A percentile compares a stretch with the other conserved stretches of the same genome.
Conservation (phyloP, 2,113 vertebrate species). For the Leptosomus discolor region DNA sequence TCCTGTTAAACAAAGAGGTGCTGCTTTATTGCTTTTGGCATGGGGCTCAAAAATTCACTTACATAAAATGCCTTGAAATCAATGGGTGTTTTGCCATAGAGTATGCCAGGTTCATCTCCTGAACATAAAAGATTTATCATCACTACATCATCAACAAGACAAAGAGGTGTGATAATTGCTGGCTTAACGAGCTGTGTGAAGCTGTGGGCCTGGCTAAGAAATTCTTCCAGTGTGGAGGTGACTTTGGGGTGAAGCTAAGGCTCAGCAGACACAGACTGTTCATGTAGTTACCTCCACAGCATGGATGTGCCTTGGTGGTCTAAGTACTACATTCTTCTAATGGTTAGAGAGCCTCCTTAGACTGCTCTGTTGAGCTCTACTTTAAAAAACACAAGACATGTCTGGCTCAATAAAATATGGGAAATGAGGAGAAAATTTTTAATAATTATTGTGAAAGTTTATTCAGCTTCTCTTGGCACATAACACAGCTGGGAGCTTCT, state of each 20-base stretch:
- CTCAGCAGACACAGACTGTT: neutral
- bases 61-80: neutral
- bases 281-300: neutral
- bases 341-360: neutral
- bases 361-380: neutral
- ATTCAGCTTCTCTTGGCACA: neutral
- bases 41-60: neutral
- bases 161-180: neutral
- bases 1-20: neutral
- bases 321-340: neutral
- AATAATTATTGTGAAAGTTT: neutral
- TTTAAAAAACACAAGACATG: neutral
- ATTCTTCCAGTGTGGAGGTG: neutral
- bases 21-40: neutral
- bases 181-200: neutral
- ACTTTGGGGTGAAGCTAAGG: neutral
- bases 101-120: neutral
- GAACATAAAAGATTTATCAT: neutral
- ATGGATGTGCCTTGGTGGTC: neutral
- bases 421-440: neutral
- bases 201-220: neutral
- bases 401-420: neutral
- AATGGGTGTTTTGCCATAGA: neutral
- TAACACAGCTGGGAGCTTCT: neutral
- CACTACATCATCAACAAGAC: neutral